Evolutionary conservation across 2,888 invertebrate genomes (phyloP).

Genomic region (Lasioglossum leucozonium): DNA sequence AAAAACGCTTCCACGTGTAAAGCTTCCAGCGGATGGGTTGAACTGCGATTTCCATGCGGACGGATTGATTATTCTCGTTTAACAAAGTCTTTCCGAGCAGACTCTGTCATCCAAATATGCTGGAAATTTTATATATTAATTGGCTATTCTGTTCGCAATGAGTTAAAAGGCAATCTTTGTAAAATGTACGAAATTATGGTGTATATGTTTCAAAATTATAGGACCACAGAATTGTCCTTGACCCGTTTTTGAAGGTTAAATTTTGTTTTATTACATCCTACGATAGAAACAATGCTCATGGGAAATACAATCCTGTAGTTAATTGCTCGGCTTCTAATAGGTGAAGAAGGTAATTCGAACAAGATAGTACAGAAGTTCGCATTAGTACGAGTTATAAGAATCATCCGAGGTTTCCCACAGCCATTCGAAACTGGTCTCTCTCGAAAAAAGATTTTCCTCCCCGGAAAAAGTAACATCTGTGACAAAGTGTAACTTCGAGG

Average conservation of each 20-base stretch:
- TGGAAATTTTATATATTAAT: background rate
- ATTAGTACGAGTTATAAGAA: background rate
- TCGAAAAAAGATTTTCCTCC: background rate
- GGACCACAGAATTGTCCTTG: no score
- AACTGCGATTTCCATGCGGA: background rate
- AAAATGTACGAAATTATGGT: background rate
- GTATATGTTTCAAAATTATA: no score
- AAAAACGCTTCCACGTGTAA: background rate
- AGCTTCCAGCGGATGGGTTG: background rate
- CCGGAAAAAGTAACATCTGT: background rate
- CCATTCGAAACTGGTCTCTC: background rate
- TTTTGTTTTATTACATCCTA: no score
- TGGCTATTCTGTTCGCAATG: background rate
- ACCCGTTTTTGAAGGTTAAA: no score
- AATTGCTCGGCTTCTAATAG: background rate
- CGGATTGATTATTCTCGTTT: background rate
- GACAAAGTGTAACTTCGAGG: background rate
- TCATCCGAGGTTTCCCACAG: background rate
- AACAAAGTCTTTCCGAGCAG: background rate
- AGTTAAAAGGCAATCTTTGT: background rate
- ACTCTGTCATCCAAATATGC: background rate
- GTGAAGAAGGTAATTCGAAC: background rate
- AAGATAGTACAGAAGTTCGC: background rate
- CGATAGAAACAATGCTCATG: no score
- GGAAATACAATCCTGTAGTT: background rate